Evolutionary conservation across 1,140 invertebrate species (phyloP), one percentile per base, ranked within the genome.

Genomic region (Drosophila biarmipes): DNA sequence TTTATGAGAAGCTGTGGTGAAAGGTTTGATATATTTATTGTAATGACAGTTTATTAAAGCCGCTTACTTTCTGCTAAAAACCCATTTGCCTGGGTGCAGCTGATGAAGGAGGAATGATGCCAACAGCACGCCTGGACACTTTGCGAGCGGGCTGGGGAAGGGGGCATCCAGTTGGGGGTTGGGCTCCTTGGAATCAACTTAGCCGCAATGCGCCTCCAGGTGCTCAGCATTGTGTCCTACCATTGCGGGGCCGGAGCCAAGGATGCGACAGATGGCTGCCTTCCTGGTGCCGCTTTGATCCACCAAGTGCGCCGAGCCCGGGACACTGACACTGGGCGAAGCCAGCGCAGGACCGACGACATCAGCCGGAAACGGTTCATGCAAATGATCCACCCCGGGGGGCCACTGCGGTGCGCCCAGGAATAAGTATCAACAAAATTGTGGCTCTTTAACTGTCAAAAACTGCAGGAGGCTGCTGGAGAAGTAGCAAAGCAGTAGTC

Each of bases 211-310:
- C 55, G 29, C 55, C 55, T 57, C 14, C 55, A 57, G 54, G 38
- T 56, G 54, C 52, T 54, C 35, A n/a, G n/a, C 58, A 61, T 63
- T 63, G 61, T 63, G 55, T 61, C 40, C 55, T 43, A 27, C 43
- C 63, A 40, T 40, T 59, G 59, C 59, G 38, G 27, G 54, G n/a
- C 27, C 46, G 58, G 14, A 40, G 29, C 58, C 63, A 52, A 67
- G 63, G 63, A 67, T 67, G 63, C 63, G 57, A 43, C 63, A 49
- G 63, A 63, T 66, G 57, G 35, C 42, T 40, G 17, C 35, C 63
- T 67, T 48, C 62, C 63, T 63, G 57, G 42, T 15, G 24, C 6
- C 35, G 24, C 15, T 27, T 19, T 24, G 21, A 24, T n/a, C 38
- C 52, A 1, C 19, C 19, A 58, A 37, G n/a, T 27, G 6, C 48